Conservation (phyloP, 2,888 invertebrate genomes). For the Eupithecia vulgata region DNA sequence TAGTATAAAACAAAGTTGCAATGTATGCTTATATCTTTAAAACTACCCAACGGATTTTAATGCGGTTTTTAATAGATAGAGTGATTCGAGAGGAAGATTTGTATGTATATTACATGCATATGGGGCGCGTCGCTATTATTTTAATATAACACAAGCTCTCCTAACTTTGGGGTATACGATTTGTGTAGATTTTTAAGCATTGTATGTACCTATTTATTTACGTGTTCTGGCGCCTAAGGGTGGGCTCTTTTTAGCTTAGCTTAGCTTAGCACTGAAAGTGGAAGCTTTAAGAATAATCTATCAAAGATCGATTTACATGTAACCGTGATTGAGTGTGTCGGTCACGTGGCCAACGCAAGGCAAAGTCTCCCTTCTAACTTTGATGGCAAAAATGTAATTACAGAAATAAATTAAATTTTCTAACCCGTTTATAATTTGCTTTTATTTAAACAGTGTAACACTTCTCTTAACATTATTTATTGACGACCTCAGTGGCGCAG, state of each 20-base stretch:
- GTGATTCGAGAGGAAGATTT: too few relatives aligned
- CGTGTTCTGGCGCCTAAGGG: neutral
- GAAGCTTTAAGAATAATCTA: conserved; percentile 11
- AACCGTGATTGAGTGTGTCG: conserved; percentile 18
- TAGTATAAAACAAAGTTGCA: too few relatives aligned
- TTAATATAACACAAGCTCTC: too few relatives aligned
- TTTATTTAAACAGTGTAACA: neutral
- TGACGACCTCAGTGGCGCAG: too few relatives aligned
- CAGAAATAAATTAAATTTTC: neutral
- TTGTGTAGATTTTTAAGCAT: too few relatives aligned
- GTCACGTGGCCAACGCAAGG: conserved; percentile 14
- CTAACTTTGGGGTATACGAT: too few relatives aligned
- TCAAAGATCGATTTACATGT: conserved; percentile 4
- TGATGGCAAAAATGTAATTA: neutral
- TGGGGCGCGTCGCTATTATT: too few relatives aligned
- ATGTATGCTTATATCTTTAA: too few relatives aligned
- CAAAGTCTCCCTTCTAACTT: conserved; percentile 1
- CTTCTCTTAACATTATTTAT: neutral
- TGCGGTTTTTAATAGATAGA: too few relatives aligned
- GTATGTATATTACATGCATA: too few relatives aligned
- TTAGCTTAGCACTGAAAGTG: neutral
- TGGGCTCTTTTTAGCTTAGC: neutral
- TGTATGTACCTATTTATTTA: too few relatives aligned
- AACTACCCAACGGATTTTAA: too few relatives aligned
- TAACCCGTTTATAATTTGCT: neutral